Evolutionary conservation across 1,140 invertebrate genomes (phyloP), one percentile per base, ranked within the genome.

Genomic region (Pogonomyrmex barbatus): DNA sequence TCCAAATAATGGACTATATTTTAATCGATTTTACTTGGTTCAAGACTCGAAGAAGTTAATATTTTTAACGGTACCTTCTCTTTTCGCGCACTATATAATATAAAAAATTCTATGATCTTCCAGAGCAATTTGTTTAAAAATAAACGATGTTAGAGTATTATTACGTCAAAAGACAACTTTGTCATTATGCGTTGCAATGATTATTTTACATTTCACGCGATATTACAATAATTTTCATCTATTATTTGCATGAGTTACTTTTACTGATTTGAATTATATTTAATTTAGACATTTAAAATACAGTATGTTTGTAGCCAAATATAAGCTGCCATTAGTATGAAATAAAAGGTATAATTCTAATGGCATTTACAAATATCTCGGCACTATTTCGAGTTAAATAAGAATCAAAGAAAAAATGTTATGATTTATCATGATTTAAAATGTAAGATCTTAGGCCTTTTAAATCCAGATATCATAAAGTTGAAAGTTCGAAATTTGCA

Each of bases 171-270:
- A 54, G 50, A 81, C 12, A 84, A 73, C 67, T 81, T 89, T 88
- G 76, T 86, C 63, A 83, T 71, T 71, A 88, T 45, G 76, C 87
- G 68, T 58, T 56, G 58, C 39, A 65, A 82, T 56, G 45, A 67
- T 79, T 68, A 67, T 45, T 52, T 71, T 45, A n/a, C 62, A 63
- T 30, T 58, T 36, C 8, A 45, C 24, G 30, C 52, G 30, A 71
- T 83, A 73, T 83, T 30, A 60, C 42, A 73, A 82, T 45, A 82
- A 82, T 73, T 60, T 82, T 47, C 42, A 3, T 58, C 30, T 45
- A 14, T 33, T 81, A n/a, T 39, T 24, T 68, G 36, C 4, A 68
- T 70, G 42, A 56, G 17, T 50, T 1, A 60, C 12, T 14, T 58
- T n/a, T 60, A 17, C 39, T 42, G 14, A 54, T 24, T 30, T 9